Conservation (phyloP, 2,888 invertebrate species). For the Phania funesta region DNA sequence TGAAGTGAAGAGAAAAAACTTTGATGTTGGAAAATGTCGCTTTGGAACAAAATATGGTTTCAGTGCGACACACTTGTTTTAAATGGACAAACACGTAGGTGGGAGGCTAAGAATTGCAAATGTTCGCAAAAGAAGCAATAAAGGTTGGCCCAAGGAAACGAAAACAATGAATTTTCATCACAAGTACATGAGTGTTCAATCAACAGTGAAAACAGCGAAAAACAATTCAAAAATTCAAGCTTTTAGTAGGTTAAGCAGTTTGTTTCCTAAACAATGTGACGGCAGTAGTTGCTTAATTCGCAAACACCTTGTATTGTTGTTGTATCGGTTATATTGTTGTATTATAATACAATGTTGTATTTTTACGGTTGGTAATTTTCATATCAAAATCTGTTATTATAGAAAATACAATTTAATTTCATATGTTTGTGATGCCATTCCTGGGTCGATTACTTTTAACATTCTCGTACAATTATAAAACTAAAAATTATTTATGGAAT, state of each 20-base stretch:
- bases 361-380: too few species aligned
- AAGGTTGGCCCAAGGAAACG: constrained; percentile 23
- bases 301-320: too few species aligned
- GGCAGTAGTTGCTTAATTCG: too few species aligned
- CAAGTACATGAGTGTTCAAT: constrained; percentile 42
- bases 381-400: too few species aligned
- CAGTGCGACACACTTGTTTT: constrained; percentile 54
- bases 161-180: not conserved
- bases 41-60: constrained; percentile 58
- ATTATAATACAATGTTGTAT: too few species aligned
- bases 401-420: too few species aligned
- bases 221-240: constrained; percentile 16
- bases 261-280: not conserved
- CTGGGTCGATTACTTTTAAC: too few species aligned
- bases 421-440: too few species aligned
- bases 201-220: constrained; percentile 40
- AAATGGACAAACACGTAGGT: constrained; percentile 22
- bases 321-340: too few species aligned
- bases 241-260: constrained; percentile 12
- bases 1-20: not conserved
- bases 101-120: not conserved
- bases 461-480: too few species aligned
- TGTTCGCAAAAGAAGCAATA: not conserved
- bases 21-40: constrained; percentile 41
- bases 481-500: too few species aligned